Percentiles rank a stretch among this genome's conserved stretches.
phyloP scores from a whole-genome alignment of 2,113 vertebrate species.

The Pangasianodon gigas region DNA sequence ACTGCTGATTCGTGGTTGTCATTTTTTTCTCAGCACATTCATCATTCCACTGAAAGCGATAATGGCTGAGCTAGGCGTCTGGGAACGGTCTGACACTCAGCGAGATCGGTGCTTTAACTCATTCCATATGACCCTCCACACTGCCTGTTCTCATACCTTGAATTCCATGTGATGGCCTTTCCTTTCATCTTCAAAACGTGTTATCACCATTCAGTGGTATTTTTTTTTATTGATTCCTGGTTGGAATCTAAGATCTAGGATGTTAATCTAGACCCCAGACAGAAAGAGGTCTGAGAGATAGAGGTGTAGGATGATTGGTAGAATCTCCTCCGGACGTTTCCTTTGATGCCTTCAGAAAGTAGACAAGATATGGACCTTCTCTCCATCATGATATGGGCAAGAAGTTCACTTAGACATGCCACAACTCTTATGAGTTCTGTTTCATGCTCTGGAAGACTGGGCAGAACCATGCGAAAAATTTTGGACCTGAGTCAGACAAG shows the following conservation, averaged over 20 bases:
- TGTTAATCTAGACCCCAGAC: slow-evolving; percentile 1
- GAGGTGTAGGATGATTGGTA: slow-evolving; percentile 36
- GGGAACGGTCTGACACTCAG: slow-evolving; percentile 58
- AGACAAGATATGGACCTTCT: slow-evolving; percentile 51
- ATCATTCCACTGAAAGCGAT: slow-evolving; percentile 67
- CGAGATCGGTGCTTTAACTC: slow-evolving; percentile 67
- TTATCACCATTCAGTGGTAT: slow-evolving; percentile 28
- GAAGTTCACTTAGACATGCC: slow-evolving; percentile 53
- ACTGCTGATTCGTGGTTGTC: slow-evolving; percentile 29
- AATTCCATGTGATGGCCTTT: slow-evolving; percentile 46
- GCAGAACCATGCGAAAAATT: slow-evolving; percentile 42
- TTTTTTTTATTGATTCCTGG: not conserved
- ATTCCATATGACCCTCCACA: slow-evolving; percentile 67
- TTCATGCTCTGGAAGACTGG: slow-evolving; percentile 59
- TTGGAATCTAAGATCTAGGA: not conserved
- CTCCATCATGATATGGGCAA: slow-evolving; percentile 53
- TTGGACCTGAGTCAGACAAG: slow-evolving; percentile 51
- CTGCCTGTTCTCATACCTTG: slow-evolving; percentile 60
- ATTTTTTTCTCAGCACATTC: slow-evolving; percentile 63
- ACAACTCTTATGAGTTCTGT: slow-evolving; percentile 58
- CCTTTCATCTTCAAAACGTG: slow-evolving; percentile 37
- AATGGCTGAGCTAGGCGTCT: slow-evolving; percentile 62
- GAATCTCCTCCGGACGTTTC: not conserved
- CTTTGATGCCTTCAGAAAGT: slow-evolving; percentile 38
- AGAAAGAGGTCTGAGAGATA: not conserved